A percentile compares a stretch with the other conserved stretches of the same genome.
phyloP scores from a whole-genome alignment of 2,888 invertebrate species.

The Caenorhabditis afra region DNA sequence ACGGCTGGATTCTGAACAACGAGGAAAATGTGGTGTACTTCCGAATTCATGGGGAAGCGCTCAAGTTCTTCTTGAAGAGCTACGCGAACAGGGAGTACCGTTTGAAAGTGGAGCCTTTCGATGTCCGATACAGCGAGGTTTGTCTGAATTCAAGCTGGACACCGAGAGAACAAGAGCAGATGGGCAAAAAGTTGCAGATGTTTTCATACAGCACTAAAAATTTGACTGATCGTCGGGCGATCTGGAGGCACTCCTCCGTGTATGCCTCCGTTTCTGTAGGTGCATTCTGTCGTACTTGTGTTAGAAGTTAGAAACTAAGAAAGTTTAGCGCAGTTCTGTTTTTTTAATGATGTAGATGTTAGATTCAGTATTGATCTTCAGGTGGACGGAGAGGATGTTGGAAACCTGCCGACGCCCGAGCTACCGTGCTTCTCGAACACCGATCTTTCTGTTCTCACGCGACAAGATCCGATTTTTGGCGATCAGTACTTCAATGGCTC shows the following conservation, averaged over 20 bases:
- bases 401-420: constrained; percentile 57
- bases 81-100: constrained; percentile 56
- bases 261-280: constrained; percentile 60
- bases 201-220: constrained; percentile 48
- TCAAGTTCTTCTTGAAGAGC: constrained; percentile 66
- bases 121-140: constrained; percentile 72
- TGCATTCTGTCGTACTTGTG: constrained; percentile 17
- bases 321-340: no score
- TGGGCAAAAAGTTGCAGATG: constrained; percentile 36
- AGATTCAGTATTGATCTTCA: no score
- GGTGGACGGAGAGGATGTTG: constrained; percentile 63
- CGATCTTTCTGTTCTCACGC: constrained; percentile 69
- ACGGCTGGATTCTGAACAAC: constrained; percentile 69
- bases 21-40: constrained; percentile 67
- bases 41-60: constrained; percentile 71
- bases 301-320: no score
- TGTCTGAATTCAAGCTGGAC: background rate
- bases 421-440: constrained; percentile 69
- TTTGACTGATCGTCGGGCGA: constrained; percentile 40
- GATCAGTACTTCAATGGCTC: constrained; percentile 72
- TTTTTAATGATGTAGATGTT: no score
- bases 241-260: constrained; percentile 60
- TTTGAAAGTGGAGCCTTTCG: constrained; percentile 71
- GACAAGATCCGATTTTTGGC: constrained; percentile 72
- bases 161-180: background rate